These are phyloP conservation scores for Baryphthengus martii DNA, from an alignment of 2,113 vertebrate genomes.

Conservation along the genomic window DNA sequence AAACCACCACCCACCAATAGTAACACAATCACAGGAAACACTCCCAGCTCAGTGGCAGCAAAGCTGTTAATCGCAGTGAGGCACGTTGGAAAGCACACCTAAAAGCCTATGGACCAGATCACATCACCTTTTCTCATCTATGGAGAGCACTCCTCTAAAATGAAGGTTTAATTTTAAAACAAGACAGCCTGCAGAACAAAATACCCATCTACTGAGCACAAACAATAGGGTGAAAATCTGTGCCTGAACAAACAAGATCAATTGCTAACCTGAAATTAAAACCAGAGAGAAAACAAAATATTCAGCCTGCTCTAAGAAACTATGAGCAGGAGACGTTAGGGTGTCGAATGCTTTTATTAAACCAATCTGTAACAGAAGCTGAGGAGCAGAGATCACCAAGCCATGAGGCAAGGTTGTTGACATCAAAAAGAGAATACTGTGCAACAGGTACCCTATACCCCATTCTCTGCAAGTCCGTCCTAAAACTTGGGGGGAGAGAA, in stretches of 20 bases:
- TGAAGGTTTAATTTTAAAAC: not conserved
- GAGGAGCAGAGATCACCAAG: not conserved
- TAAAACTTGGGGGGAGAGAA: not conserved
- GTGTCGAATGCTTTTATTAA: not conserved
- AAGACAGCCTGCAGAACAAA: not conserved
- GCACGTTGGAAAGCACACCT: not conserved
- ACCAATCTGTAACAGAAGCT: not conserved
- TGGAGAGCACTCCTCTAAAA: accelerated
- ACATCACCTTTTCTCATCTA: not conserved
- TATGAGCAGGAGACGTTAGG: not conserved
- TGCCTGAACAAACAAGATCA: not conserved
- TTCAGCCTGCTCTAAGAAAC: not conserved
- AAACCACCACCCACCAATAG: not conserved
- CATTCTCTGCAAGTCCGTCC: not conserved
- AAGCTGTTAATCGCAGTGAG: not conserved
- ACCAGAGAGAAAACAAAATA: not conserved
- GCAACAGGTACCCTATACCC: not conserved
- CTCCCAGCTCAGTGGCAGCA: not conserved
- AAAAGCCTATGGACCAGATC: not conserved
- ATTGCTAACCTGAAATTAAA: not conserved
- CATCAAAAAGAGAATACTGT: not conserved
- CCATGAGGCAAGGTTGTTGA: accelerated
- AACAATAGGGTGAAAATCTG: not conserved
- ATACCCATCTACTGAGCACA: not conserved
- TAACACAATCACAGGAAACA: not conserved